phyloP scores from a whole-genome alignment of 2,888 invertebrate species.

The Frankliniella fusca region DNA sequence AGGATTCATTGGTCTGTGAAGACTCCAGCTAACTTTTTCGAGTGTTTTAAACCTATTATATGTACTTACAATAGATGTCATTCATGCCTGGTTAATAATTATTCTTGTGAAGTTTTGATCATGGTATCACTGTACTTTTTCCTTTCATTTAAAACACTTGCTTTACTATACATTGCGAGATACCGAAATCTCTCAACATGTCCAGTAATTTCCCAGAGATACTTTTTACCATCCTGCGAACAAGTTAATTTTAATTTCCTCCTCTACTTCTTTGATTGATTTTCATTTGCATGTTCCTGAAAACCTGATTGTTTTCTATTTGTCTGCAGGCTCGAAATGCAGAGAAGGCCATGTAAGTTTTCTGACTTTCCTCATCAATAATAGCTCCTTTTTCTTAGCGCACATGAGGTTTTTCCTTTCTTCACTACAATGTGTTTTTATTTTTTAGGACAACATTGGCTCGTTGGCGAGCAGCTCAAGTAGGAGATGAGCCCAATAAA shows the following conservation, averaged over 20 bases:
- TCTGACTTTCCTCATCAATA: neutral
- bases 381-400: neutral
- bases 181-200: no score
- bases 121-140: no score
- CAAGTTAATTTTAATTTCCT: neutral
- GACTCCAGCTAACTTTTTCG: no score
- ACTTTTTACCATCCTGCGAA: no score
- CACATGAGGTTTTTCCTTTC: conserved; percentile 28
- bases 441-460: conserved; percentile 88
- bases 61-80: no score
- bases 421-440: conserved; percentile 25
- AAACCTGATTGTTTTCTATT: conserved; percentile 34
- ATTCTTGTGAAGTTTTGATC: no score
- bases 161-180: no score
- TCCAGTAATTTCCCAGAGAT: no score
- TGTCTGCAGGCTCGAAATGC: conserved; percentile 85
- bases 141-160: no score
- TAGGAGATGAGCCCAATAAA: conserved; percentile 68
- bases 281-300: neutral
- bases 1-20: no score
- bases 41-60: no score
- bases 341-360: conserved; percentile 92
- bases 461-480: conserved; percentile 95
- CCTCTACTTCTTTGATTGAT: neutral
- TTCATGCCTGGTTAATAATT: no score